These are phyloP conservation scores for Channallabes apus DNA, from an alignment of 2,797 vertebrate species.

Conservation along the genomic window DNA sequence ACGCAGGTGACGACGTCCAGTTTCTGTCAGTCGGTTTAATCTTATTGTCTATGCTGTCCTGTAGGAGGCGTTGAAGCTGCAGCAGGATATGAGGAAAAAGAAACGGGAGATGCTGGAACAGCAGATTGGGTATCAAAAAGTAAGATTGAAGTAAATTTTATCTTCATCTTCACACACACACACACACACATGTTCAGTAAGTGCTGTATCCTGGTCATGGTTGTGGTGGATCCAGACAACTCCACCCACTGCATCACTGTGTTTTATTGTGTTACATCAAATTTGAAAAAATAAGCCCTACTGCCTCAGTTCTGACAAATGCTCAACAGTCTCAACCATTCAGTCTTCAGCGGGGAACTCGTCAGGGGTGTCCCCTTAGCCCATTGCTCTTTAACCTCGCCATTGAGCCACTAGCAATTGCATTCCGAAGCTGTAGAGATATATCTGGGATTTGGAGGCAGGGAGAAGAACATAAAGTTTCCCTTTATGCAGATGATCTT, in stretches of 20 bases:
- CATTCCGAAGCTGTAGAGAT: too few relatives aligned
- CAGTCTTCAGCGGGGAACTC: too few relatives aligned
- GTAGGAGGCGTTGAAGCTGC: slow-evolving; percentile 90
- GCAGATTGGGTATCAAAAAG: slow-evolving; percentile 98
- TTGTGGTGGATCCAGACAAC: background rate
- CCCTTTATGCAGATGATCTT: too few relatives aligned
- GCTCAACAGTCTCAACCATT: too few relatives aligned
- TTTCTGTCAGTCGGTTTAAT: slow-evolving; percentile 19
- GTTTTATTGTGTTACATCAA: background rate
- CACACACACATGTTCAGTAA: background rate
- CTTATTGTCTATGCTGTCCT: slow-evolving; percentile 43
- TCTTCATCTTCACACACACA: too few relatives aligned
- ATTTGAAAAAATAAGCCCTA: too few relatives aligned
- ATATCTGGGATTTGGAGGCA: too few relatives aligned
- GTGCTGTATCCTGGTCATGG: background rate
- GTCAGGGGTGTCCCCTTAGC: too few relatives aligned
- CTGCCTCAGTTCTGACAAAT: too few relatives aligned
- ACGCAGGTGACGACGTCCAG: background rate
- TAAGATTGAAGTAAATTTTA: slow-evolving; percentile 58
- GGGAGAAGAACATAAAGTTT: too few relatives aligned
- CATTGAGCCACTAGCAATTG: too few relatives aligned
- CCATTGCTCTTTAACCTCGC: too few relatives aligned
- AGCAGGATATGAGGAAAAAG: slow-evolving; percentile 97
- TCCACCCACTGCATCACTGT: background rate
- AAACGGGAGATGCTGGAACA: slow-evolving; percentile 95